phyloP scores from a whole-genome alignment of 2,888 invertebrate species.

The Agrotis segetum region DNA sequence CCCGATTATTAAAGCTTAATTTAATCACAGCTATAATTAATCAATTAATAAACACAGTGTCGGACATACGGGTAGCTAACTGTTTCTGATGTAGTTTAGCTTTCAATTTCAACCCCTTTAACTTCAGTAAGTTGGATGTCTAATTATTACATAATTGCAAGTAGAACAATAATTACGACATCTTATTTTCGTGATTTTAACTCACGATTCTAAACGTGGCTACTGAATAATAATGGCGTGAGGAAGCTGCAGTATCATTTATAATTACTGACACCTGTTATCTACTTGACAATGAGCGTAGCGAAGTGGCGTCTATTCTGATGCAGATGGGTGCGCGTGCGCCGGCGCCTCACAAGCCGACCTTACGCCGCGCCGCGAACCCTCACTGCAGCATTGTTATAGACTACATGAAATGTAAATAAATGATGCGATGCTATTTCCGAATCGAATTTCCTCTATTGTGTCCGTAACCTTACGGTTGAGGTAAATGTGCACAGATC shows the following conservation, averaged over 20 bases:
- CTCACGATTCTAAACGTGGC: slow-evolving; percentile 50
- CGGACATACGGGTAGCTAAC: no score
- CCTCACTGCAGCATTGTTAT: slow-evolving; percentile 41
- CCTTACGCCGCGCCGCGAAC: slow-evolving; percentile 48
- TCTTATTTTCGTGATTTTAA: slow-evolving; percentile 54
- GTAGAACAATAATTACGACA: neutral
- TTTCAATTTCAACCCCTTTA: no score
- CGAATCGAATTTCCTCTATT: slow-evolving; percentile 75
- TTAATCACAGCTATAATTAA: no score
- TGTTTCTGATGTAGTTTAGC: no score
- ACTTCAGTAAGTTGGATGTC: no score
- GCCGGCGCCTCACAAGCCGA: slow-evolving; percentile 62
- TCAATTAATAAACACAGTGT: no score
- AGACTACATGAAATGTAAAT: slow-evolving; percentile 61
- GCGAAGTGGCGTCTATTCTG: slow-evolving; percentile 71
- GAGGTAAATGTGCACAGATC: slow-evolving; percentile 62
- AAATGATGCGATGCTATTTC: slow-evolving; percentile 62
- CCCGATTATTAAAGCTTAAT: no score
- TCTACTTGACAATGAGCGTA: slow-evolving; percentile 59
- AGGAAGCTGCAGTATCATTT: slow-evolving; percentile 56
- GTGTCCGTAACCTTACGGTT: slow-evolving; percentile 67
- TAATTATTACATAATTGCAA: slow-evolving; percentile 13
- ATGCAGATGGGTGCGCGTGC: slow-evolving; percentile 76
- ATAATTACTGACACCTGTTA: slow-evolving; percentile 57
- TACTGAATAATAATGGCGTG: slow-evolving; percentile 49